Conservation (phyloP, 2,888 invertebrate genomes). For the Abscondita cerata region DNA sequence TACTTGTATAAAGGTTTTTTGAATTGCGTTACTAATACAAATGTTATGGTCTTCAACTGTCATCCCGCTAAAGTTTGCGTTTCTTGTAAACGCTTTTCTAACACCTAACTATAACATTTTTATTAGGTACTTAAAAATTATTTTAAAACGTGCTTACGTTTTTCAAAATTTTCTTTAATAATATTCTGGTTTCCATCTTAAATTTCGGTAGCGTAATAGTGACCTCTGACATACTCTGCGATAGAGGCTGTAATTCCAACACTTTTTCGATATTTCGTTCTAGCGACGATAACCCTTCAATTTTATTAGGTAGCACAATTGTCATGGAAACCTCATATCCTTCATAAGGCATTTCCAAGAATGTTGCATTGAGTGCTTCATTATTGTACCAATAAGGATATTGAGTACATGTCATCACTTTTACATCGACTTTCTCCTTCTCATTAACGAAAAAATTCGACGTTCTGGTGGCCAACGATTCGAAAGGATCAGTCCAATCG, state of each 20-base stretch:
- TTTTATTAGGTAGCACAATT: slow-evolving; percentile 38
- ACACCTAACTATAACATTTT: neutral
- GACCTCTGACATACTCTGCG: neutral
- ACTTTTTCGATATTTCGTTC: slow-evolving; percentile 27
- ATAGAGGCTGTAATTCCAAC: slow-evolving; percentile 14
- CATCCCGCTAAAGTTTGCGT: slow-evolving; percentile 1
- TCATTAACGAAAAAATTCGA: too few relatives aligned
- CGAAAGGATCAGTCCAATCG: slow-evolving; percentile 40
- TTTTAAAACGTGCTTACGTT: neutral
- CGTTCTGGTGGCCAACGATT: too few relatives aligned
- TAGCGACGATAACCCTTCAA: slow-evolving; percentile 29
- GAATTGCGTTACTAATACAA: neutral
- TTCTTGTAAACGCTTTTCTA: neutral
- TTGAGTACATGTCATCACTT: too few relatives aligned
- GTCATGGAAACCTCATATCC: slow-evolving; percentile 38
- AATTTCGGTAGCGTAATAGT: slow-evolving; percentile 10
- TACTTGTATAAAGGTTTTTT: slow-evolving; percentile 10
- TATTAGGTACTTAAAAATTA: too few relatives aligned
- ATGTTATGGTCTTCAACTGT: neutral
- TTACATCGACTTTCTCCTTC: too few relatives aligned
- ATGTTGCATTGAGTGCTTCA: slow-evolving; percentile 32
- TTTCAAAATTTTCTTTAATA: neutral
- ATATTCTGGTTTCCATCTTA: neutral
- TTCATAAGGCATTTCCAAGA: slow-evolving; percentile 48
- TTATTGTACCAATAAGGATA: too few relatives aligned